A percentile compares a stretch with the other conserved stretches of the same genome.
phyloP scores from a whole-genome alignment of 2,113 vertebrate species.

The Apteryx owenii region DNA sequence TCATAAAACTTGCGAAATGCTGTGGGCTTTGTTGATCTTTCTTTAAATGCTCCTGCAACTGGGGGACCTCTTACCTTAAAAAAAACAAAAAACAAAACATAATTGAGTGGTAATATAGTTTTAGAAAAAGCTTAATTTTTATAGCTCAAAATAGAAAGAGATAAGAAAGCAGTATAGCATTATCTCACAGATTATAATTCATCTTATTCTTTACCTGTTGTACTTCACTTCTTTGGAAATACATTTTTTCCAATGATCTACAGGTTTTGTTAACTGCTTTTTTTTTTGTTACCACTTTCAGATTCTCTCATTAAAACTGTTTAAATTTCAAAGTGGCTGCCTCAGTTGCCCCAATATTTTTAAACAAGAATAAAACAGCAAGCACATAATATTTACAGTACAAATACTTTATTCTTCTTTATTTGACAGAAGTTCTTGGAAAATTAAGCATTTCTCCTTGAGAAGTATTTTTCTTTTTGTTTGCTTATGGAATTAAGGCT shows the following conservation, averaged over 20 bases:
- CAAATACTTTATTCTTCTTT: too few species aligned
- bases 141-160: not conserved
- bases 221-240: not conserved
- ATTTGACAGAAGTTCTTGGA: not conserved
- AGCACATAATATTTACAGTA: not conserved
- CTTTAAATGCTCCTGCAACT: constrained; percentile 85
- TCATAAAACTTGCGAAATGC: constrained; percentile 92
- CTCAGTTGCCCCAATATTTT: not conserved
- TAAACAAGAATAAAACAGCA: not conserved
- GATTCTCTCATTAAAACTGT: not conserved
- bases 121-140: not conserved
- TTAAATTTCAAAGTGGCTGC: not conserved
- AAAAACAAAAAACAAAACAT: not conserved
- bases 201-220: not conserved
- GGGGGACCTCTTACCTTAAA: constrained; percentile 90
- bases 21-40: constrained; percentile 86
- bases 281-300: not conserved
- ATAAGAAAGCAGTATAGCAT: not conserved
- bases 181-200: not conserved
- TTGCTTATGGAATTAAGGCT: not conserved
- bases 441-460: not conserved
- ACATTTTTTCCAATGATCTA: not conserved
- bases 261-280: not conserved
- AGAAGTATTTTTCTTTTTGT: not conserved
- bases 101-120: not conserved